Evolutionary conservation across 2,113 vertebrate genomes (phyloP).

Genomic region (Pelobates fuscus): DNA sequence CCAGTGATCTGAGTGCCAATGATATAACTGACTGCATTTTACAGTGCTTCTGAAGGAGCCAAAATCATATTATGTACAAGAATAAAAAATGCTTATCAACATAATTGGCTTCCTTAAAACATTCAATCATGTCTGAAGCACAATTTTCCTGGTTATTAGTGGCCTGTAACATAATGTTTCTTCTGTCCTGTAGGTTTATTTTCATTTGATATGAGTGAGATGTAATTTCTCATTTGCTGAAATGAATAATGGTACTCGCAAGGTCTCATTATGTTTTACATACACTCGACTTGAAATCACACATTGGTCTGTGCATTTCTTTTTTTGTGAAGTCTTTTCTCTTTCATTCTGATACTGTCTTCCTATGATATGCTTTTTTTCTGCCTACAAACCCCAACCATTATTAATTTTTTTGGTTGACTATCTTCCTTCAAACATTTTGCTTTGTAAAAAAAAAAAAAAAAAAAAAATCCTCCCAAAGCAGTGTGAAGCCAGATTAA

Average conservation of each 20-base stretch:
- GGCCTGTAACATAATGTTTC: not conserved
- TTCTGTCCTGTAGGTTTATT: not conserved
- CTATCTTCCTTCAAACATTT: no score
- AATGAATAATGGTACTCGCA: not conserved
- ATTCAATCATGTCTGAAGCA: constrained; percentile 20
- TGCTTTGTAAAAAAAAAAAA: no score
- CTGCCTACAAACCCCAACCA: not conserved
- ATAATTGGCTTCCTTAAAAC: constrained; percentile 8
- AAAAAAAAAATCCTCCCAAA: no score
- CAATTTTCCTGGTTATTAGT: constrained; percentile 4
- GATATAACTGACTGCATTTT: not conserved
- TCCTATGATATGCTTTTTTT: not conserved
- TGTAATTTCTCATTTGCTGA: not conserved
- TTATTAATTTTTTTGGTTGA: no score
- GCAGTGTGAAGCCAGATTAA: no score
- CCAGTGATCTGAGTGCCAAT: not conserved
- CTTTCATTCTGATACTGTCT: not conserved
- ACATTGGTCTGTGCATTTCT: no score
- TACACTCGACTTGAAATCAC: not conserved
- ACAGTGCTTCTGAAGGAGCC: not conserved
- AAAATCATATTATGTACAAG: not conserved
- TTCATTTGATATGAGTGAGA: not conserved
- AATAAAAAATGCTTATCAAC: not conserved
- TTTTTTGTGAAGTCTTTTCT: not conserved
- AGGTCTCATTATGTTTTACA: not conserved